These are phyloP conservation scores for Arizona elegans DNA, from an alignment of 2,113 vertebrate species.

Conservation along the genomic window DNA sequence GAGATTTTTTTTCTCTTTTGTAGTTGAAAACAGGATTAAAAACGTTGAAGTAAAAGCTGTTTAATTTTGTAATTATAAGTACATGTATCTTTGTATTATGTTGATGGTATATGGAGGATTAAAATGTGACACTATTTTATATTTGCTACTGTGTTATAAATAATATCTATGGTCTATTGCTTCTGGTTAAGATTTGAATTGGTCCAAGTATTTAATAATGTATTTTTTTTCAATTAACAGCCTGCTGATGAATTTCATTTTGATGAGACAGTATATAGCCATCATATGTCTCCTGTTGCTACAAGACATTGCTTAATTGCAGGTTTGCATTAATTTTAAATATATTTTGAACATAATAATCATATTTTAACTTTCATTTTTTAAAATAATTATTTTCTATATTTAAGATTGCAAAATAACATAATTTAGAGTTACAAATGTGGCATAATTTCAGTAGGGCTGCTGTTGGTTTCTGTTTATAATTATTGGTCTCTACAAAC, in stretches of 20 bases:
- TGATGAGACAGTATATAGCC: conserved; percentile 90
- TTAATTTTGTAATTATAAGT: not conserved
- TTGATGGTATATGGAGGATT: not conserved
- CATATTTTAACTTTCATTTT: not conserved
- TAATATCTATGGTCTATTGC: conserved; percentile 1
- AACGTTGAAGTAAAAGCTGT: not conserved
- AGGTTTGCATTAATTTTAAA: conserved; percentile 72
- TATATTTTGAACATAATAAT: not conserved
- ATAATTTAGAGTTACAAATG: not conserved
- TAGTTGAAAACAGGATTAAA: not conserved
- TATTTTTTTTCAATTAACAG: conserved; percentile 66
- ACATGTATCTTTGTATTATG: not conserved
- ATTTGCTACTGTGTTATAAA: conserved; percentile 3
- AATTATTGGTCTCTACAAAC: not conserved
- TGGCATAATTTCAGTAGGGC: not conserved
- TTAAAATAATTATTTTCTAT: not conserved
- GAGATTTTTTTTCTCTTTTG: not conserved
- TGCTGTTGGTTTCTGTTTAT: not conserved
- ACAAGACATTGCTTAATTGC: conserved; percentile 93
- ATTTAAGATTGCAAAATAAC: not conserved
- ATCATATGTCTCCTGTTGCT: conserved; percentile 92
- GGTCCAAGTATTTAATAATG: conserved; percentile 26
- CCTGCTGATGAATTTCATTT: conserved; percentile 89
- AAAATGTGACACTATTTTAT: not conserved
- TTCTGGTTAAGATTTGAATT: conserved; percentile 31